Percentiles rank a stretch among this genome's conserved stretches.
These are phyloP conservation scores for Lottia scabra DNA, from an alignment of 2,888 invertebrate genomes.

Conservation along the genomic window DNA sequence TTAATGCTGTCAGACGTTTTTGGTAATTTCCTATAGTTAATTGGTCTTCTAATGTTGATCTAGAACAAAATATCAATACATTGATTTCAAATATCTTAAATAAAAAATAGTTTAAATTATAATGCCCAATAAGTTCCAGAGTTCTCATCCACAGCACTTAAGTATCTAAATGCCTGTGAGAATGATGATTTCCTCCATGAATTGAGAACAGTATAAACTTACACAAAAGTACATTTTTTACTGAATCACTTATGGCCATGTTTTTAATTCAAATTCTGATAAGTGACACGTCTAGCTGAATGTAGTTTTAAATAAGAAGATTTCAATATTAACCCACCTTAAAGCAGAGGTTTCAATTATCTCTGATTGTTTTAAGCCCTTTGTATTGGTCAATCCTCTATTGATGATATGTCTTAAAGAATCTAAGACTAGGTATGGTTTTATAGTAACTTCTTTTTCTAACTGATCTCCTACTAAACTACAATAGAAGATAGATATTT, in stretches of 20 bases:
- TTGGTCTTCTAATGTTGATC: conserved; percentile 35
- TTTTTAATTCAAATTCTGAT: too few species aligned
- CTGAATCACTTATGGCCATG: too few species aligned
- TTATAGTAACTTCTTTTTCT: conserved; percentile 37
- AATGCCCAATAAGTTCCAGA: too few species aligned
- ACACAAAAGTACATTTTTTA: too few species aligned
- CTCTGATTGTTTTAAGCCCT: conserved; percentile 34
- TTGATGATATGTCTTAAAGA: conserved; percentile 45
- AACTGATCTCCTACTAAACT: conserved; percentile 38
- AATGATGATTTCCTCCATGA: too few species aligned
- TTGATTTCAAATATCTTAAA: too few species aligned
- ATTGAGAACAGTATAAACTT: too few species aligned
- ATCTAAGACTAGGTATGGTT: conserved; percentile 32
- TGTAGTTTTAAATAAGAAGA: background rate
- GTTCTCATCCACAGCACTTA: too few species aligned
- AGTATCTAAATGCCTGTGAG: too few species aligned
- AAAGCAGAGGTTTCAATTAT: conserved; percentile 30
- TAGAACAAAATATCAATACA: conserved; percentile 10
- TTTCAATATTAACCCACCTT: conserved; percentile 31
- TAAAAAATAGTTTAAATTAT: too few species aligned
- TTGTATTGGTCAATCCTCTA: conserved; percentile 35
- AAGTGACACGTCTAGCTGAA: too few species aligned
- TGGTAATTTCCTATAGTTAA: conserved; percentile 37
- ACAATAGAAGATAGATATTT: too few species aligned
- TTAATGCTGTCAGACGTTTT: conserved; percentile 41